These are phyloP conservation scores for Phrynocephalus forsythii DNA, from an alignment of 2,797 vertebrate species.

Conservation along the genomic window DNA sequence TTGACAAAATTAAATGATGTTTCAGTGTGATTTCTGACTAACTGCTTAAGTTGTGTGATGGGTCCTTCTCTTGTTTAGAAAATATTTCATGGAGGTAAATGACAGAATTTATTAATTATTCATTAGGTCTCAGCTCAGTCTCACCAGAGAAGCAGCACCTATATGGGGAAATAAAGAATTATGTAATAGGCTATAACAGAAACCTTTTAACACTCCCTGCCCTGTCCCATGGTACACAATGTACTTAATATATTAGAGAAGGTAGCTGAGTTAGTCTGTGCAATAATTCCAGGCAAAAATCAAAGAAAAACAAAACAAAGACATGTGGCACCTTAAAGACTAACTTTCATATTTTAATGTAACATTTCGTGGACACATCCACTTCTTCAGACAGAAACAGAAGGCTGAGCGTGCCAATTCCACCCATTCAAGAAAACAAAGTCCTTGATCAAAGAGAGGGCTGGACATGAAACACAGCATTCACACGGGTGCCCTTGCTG, in stretches of 20 bases:
- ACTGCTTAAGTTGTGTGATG: constrained; percentile 72
- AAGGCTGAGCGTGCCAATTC: neutral
- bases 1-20: constrained; percentile 81
- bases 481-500: neutral
- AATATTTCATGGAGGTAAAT: constrained; percentile 77
- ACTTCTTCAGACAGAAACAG: no score
- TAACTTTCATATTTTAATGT: no score
- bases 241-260: no score
- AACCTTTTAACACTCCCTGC: neutral
- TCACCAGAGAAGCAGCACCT: neutral
- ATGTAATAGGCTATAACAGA: neutral
- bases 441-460: neutral
- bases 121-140: neutral
- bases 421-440: neutral
- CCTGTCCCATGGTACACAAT: no score
- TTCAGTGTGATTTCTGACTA: constrained; percentile 79
- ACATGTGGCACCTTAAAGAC: no score
- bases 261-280: no score
- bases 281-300: no score
- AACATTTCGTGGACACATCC: no score
- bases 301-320: no score
- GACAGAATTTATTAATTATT: constrained; percentile 36
- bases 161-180: no score
- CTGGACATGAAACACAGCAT: neutral
- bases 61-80: constrained; percentile 67